These are phyloP conservation scores for Oeneis ivallda DNA, from an alignment of 2,888 invertebrate species.

Conservation along the genomic window DNA sequence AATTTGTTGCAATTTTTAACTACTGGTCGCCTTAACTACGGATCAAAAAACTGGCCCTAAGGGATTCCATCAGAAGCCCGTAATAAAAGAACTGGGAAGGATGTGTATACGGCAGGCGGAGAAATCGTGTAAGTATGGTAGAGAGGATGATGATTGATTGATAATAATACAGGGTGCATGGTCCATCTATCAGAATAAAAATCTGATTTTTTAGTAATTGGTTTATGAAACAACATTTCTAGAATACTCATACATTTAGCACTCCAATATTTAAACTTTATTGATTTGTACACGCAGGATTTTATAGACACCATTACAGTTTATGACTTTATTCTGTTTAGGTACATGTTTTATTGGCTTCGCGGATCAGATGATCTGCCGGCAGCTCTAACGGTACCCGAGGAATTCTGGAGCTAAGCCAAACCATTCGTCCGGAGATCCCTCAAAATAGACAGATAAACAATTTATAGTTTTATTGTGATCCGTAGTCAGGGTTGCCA, in stretches of 20 bases:
- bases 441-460: conserved; percentile 56
- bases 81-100: no score
- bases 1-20: no score
- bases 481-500: conserved; percentile 40
- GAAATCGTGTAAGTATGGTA: no score
- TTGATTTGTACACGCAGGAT: conserved; percentile 17
- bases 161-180: no score
- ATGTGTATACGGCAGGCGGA: no score
- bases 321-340: conserved; percentile 36
- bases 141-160: neutral
- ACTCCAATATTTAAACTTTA: conserved; percentile 22
- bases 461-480: conserved; percentile 52
- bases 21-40: no score
- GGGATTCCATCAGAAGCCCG: no score
- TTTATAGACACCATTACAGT: conserved; percentile 30
- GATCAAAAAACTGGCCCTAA: no score
- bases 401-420: conserved; percentile 57
- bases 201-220: no score
- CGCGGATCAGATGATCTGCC: conserved; percentile 38
- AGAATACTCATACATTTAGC: neutral
- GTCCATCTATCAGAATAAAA: no score
- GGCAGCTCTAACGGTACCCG: conserved; percentile 46
- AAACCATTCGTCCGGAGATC: conserved; percentile 49
- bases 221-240: neutral
- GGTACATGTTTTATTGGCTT: conserved; percentile 35